phyloP scores from a whole-genome alignment of 2,113 vertebrate genomes.

The Pseudopodoces humilis region DNA sequence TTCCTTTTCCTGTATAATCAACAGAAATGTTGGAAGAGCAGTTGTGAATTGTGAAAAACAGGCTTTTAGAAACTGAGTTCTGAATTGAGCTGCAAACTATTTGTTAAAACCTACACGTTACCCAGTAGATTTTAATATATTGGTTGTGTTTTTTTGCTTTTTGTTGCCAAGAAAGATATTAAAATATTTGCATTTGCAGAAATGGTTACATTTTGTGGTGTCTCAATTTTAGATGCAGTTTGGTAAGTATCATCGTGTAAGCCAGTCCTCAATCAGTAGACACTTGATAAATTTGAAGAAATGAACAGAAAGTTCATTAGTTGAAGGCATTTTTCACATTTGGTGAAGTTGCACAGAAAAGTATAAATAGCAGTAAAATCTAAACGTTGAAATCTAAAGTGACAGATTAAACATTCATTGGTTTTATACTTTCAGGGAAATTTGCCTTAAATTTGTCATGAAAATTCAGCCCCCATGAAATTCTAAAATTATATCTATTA shows the following conservation, averaged over 20 bases:
- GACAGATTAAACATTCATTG: not conserved
- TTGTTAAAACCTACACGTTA: not conserved
- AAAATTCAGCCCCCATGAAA: not conserved
- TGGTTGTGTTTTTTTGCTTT: not conserved
- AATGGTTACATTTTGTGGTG: not conserved
- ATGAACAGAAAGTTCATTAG: not conserved
- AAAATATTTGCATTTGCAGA: not conserved
- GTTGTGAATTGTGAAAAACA: not conserved
- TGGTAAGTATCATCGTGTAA: not conserved
- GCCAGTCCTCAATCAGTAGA: not conserved
- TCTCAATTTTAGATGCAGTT: not conserved
- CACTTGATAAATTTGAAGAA: not conserved
- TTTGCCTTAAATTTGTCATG: not conserved
- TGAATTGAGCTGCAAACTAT: not conserved
- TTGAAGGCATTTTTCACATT: not conserved
- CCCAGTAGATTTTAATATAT: not conserved
- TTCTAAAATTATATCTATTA: not conserved
- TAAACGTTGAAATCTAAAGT: not conserved
- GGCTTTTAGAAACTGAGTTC: not conserved
- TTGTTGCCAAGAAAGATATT: not conserved
- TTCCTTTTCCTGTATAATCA: not conserved
- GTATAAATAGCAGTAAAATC: not conserved
- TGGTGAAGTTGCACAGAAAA: not conserved
- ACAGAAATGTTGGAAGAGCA: not conserved
- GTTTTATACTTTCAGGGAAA: not conserved